Base-by-base conservation (phyloP, 2,113 vertebrate genomes). In the Odontesthes bonariensis region DNA sequence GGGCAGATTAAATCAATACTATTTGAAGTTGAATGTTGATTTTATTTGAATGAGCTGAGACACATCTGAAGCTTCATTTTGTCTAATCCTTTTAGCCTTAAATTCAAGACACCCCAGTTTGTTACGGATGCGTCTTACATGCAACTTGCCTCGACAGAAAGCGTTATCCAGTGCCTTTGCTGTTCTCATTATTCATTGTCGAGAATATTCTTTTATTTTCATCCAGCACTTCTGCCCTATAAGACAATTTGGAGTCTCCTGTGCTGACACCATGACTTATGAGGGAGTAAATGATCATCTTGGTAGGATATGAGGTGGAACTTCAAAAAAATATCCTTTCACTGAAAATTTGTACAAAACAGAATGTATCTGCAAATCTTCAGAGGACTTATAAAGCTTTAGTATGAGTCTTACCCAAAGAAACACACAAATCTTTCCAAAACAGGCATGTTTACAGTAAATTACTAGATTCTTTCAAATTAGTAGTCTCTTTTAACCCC, bases 1-100 rank as follows among this genome's bases (percentile, higher is more conserved):
- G 7, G 0, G 5, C 33, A 1, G 3, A 14, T 63, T 53, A 46
- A 62, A 33, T 14, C 1, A 42, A 12, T 1, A 40, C 13, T 46
- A 62, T 56, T 49, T 55, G 8, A 40, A 53, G 13, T 19, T 44
- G 5, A 20, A 47, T 55, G 11, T 68, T 54, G 16, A 51, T 0
- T 69, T 57, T 51, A 6, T 42, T 8, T 31, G 8, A 22, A 13
- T 54, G 27, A 58, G 63, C 57, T 7, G 3, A 44, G 17, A 71
- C 47, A 55, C 2, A 20, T 56, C 9, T 0, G 1, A 49, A 57
- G 3, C 8, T 40, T 49, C 49, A 19, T 20, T 62, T 16, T 17
- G 19, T 19, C 5, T 19, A 23, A 44, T 23, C 4, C 61, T 47
- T 47, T 49, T 46, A 22, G 8, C 44, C 14, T 1, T 8, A 22